phyloP scores from a whole-genome alignment of 1,140 invertebrate genomes.

The Drosophila sturtevanti region DNA sequence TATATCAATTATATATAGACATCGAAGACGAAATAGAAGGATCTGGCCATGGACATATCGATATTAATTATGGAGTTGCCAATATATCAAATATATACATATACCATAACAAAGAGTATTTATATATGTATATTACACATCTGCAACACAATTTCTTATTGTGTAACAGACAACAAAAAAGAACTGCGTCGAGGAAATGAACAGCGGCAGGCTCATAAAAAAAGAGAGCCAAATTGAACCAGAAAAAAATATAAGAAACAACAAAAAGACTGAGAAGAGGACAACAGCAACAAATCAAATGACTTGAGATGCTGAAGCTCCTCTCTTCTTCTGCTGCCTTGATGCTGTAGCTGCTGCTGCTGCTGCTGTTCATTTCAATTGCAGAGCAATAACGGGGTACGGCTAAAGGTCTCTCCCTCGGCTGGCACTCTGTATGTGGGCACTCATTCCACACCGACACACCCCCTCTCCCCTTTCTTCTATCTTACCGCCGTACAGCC shows the following conservation, averaged over 20 bases:
- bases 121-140: conserved; percentile 14
- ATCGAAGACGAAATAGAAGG: too few relatives aligned
- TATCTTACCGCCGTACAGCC: background rate
- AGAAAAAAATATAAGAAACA: conserved; percentile 49
- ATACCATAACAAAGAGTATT: background rate
- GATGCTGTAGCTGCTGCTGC: conserved; percentile 31
- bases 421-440: background rate
- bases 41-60: too few relatives aligned
- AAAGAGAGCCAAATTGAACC: conserved; percentile 29
- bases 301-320: conserved; percentile 40
- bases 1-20: too few relatives aligned
- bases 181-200: conserved; percentile 55
- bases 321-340: conserved; percentile 18
- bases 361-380: conserved; percentile 62
- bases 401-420: conserved; percentile 2
- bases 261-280: conserved; percentile 64
- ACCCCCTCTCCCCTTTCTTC: background rate
- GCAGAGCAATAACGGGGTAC: conserved; percentile 64
- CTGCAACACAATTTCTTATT: conserved; percentile 58
- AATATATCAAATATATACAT: background rate
- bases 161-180: conserved; percentile 60
- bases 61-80: too few relatives aligned
- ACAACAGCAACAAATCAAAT: conserved; percentile 47
- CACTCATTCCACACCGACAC: background rate
- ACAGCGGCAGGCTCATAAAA: conserved; percentile 32